A percentile compares a stretch with the other conserved stretches of the same genome.
These are phyloP conservation scores for Nesogale talazaci DNA, from an alignment of 2,113 vertebrate genomes.

Conservation along the genomic window DNA sequence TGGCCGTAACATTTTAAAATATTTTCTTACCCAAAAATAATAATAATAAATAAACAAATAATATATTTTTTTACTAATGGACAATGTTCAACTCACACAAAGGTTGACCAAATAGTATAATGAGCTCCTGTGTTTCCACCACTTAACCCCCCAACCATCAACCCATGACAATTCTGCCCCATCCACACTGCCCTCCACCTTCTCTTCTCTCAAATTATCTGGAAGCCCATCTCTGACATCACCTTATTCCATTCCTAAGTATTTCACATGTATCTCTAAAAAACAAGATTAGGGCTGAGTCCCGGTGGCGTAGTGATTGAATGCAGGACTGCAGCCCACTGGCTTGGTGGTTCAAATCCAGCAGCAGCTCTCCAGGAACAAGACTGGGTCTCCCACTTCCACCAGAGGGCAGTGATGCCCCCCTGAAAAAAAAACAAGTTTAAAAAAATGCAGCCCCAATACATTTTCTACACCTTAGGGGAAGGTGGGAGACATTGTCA, in stretches of 20 bases:
- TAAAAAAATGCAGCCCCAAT: not conserved
- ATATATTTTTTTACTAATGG: not conserved
- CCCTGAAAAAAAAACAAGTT: too few relatives aligned
- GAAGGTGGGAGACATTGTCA: not conserved
- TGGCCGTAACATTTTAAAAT: not conserved
- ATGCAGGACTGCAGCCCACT: too few relatives aligned
- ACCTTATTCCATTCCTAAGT: not conserved
- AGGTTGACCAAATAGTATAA: not conserved
- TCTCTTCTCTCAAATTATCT: not conserved
- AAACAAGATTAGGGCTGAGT: too few relatives aligned
- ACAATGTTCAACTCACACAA: not conserved
- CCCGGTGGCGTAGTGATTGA: too few relatives aligned
- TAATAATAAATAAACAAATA: too few relatives aligned
- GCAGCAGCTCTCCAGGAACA: too few relatives aligned
- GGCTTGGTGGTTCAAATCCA: too few relatives aligned
- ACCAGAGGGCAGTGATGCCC: too few relatives aligned
- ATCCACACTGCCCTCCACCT: not conserved
- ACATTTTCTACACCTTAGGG: not conserved
- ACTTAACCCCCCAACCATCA: not conserved
- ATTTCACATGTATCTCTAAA: not conserved
- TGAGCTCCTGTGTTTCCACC: not conserved
- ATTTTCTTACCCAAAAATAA: too few relatives aligned
- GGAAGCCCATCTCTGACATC: slow-evolving; percentile 25
- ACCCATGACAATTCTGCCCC: not conserved
- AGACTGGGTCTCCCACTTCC: too few relatives aligned